Base-by-base conservation (phyloP, 1,140 invertebrate species). In the Lordiphosa clarofinis region DNA sequence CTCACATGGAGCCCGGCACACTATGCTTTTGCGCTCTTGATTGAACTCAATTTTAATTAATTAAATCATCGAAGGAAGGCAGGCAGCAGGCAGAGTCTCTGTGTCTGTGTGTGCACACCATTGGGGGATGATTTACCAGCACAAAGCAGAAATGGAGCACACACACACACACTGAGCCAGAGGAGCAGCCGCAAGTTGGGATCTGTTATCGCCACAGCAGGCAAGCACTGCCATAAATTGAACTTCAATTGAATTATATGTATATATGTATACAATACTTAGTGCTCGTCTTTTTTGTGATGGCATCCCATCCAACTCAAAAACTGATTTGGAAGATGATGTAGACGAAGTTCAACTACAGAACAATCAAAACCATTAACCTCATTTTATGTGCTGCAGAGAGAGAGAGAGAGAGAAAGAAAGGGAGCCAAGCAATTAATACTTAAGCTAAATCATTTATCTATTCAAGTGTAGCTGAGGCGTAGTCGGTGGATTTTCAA, bases 321-420 rank as follows among this genome's bases (percentile, higher is more conserved):
- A 61, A 71, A 82, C 68, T 81, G 75, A 81, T 86, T 86, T 86
- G 61, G 54, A 61, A 56, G 54, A 59, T 53, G 65, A 75, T 56
- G 71, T 48, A 60, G 55, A 58, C 56, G 69, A 72, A 78, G 75
- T 87, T 86, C 82, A 87, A 63, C 75, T 61, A 61, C 69, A 81
- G 76, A 86, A 86, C 82, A 86, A 86, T 86, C 82, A 86, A 73
- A 86, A 76, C 82, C 82, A 86, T 86, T 86, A 86, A 86, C 82
- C 82, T 63, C 82, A 86, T 86, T 86, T 86, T 65, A 65, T 63
- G 56, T 56, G 53, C 57, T 24, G 2, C 4, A 6, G 3, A 31
- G 4, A 6, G 3, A 31, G 8, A 6, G 3, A 31, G 8, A 6
- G 3, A 31, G 8, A 6, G 31, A 12, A 8, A 12, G 7, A 11